Evolutionary conservation across 2,797 vertebrate species (phyloP), one percentile per base, ranked within the genome.

Genomic region (Pachyuromys duprasi): DNA sequence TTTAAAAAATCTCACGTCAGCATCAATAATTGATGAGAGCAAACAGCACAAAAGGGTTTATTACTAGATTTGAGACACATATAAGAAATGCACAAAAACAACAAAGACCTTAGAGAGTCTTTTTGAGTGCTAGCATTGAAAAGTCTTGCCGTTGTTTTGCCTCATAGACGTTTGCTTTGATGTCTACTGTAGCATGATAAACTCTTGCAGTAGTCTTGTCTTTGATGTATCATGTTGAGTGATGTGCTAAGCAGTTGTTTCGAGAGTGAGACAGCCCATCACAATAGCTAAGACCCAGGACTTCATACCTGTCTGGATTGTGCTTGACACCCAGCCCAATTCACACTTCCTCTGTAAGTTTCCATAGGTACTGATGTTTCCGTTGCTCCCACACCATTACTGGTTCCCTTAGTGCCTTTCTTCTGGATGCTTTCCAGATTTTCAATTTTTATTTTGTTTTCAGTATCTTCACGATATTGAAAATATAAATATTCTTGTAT

Each of bases 61-160:
- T 0, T 6, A 80, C 62, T 18, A 86, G 74, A 74, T 26, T 96
- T 94, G 89, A 69, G 75, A 95, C 60, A 96, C 95, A 97, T 96
- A 89, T 70, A 55, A 72, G 2, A 45, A 39, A 84, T 1, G 36
- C 93, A 26, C n/a, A 88, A 17, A 0, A 1, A 96, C 8, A 70
- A 55, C 14, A 70, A 86, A 70, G 33, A 26, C 49, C 14, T 53
- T 17, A 69, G 45, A 22, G 49, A 11, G 8, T 49, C 11, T 49
- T 49, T 49, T 49, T 15, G 2, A 36, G 49, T 70, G 65, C 49
- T 70, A 36, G 6, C 28, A 22, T 55, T 28, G 33, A 70, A 33
- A 28, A 55, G 33, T 57, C 67, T 36, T 86, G 65, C 49, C 55
- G 65, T 49, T 86, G 49, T 39, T 39, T 81, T 53, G 17, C 17